These are phyloP conservation scores for Bembecia ichneumoniformis DNA, from an alignment of 2,888 invertebrate genomes.

Conservation along the genomic window DNA sequence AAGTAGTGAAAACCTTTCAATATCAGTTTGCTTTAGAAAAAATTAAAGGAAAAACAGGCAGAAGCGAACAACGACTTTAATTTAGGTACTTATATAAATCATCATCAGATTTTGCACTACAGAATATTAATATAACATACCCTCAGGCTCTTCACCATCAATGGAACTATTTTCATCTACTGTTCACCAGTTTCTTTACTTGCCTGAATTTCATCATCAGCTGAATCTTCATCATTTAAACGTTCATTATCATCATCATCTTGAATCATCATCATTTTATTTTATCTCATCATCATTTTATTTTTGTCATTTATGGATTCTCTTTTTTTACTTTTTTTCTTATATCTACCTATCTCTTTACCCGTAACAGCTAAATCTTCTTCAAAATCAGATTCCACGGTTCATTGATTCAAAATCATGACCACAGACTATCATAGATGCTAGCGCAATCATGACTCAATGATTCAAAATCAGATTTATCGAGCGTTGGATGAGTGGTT, in stretches of 20 bases:
- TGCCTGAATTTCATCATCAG: slow-evolving; percentile 4
- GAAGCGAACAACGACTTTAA: no score
- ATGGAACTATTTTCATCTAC: slow-evolving; percentile 23
- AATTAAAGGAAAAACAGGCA: no score
- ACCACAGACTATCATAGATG: no score
- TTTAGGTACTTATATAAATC: no score
- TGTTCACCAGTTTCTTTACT: slow-evolving; percentile 7
- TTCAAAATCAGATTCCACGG: slow-evolving; percentile 76
- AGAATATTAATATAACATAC: neutral
- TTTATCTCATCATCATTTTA: slow-evolving; percentile 3
- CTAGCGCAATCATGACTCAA: no score
- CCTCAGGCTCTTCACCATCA: neutral
- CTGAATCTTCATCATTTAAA: slow-evolving; percentile 10
- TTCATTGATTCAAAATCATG: no score
- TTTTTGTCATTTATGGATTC: slow-evolving; percentile 1
- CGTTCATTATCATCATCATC: slow-evolving; percentile 4
- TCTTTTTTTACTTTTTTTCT: slow-evolving; percentile 18
- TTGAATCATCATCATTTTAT: no score
- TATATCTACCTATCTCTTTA: slow-evolving; percentile 35
- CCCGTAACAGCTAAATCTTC: slow-evolving; percentile 75
- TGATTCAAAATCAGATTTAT: no score
- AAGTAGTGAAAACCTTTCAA: no score
- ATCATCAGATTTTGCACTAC: no score
- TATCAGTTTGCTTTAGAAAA: no score
- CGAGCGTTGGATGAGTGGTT: no score